Conservation (phyloP, 2,113 vertebrate species). For the Calyptomena viridis region DNA sequence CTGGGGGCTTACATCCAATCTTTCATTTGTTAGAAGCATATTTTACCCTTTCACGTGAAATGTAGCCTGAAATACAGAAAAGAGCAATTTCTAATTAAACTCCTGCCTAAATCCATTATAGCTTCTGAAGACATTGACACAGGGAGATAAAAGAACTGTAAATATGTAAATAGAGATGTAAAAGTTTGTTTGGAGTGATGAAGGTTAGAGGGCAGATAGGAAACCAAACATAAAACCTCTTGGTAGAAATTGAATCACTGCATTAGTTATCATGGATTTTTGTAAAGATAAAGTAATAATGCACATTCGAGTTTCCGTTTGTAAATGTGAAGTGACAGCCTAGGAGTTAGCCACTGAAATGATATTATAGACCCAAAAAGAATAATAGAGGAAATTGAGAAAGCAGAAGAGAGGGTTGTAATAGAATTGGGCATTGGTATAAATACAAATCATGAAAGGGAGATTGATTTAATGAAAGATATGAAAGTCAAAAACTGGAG, state of each 20-base stretch:
- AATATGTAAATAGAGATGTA: neutral
- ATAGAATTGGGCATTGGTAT: conserved; percentile 10
- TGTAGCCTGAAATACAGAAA: neutral
- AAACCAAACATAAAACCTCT: neutral
- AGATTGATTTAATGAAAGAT: conserved; percentile 41
- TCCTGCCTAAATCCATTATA: neutral
- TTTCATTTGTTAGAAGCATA: neutral
- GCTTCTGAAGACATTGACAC: neutral
- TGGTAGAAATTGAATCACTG: neutral
- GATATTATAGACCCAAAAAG: conserved; percentile 21
- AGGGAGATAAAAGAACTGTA: neutral
- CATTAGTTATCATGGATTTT: conserved; percentile 20
- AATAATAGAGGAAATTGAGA: conserved; percentile 36
- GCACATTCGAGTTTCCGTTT: neutral
- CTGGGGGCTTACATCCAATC: neutral
- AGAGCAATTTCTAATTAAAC: conserved; percentile 3
- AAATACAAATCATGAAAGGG: conserved; percentile 44
- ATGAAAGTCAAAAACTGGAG: conserved; percentile 4
- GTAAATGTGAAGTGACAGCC: conserved; percentile 53
- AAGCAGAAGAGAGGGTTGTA: neutral
- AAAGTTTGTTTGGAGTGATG: conserved; percentile 1
- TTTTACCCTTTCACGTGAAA: neutral
- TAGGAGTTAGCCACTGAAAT: conserved; percentile 18
- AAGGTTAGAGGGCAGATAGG: neutral
- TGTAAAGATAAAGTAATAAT: conserved; percentile 24